Percentiles rank a stretch among this genome's conserved stretches.
phyloP scores from a whole-genome alignment of 2,797 vertebrate species.

The Manis pentadactyla region DNA sequence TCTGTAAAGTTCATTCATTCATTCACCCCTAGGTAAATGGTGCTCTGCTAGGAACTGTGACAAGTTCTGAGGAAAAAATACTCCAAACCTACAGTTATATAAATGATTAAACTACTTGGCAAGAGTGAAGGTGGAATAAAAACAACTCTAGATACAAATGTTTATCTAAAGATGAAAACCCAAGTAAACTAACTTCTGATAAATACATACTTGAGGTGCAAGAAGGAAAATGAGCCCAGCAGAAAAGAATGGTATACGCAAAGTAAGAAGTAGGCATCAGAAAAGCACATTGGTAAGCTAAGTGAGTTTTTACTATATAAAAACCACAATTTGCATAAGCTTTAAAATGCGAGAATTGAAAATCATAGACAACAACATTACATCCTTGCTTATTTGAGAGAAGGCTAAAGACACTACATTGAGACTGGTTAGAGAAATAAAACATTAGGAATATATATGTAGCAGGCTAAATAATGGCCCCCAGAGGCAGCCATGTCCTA shows the following conservation, averaged over 20 bases:
- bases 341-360: neutral
- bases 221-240: neutral
- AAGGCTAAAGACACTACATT: neutral
- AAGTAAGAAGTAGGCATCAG: neutral
- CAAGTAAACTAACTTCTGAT: neutral
- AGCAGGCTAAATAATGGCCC: neutral
- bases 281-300: neutral
- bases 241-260: neutral
- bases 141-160: neutral
- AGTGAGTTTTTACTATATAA: neutral
- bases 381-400: neutral
- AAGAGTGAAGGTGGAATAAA: neutral
- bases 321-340: neutral
- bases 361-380: neutral
- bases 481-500: neutral
- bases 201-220: neutral
- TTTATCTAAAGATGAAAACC: neutral
- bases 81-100: neutral
- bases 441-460: neutral
- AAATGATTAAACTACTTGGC: neutral
- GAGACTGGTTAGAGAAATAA: neutral
- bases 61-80: neutral
- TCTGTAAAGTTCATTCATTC: neutral
- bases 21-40: neutral
- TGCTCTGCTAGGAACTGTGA: neutral